Percentiles rank a stretch among this genome's conserved stretches.
Conservation (phyloP, 2,113 vertebrate species). For the Polypterus bichir region DNA sequence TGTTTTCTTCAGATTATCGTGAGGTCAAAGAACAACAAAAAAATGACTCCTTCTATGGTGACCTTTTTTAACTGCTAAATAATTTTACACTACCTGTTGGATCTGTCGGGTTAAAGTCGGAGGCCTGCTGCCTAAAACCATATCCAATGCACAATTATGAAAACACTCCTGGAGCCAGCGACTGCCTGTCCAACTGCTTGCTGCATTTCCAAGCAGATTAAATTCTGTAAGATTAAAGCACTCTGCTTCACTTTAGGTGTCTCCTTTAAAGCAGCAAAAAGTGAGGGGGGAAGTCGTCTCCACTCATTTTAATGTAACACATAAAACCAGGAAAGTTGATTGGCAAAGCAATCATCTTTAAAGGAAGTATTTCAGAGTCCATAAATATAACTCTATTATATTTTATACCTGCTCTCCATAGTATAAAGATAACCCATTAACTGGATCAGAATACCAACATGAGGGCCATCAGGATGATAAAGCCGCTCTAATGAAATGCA, state of each 20-base stretch:
- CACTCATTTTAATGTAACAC: constrained; percentile 28
- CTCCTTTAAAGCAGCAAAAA: constrained; percentile 27
- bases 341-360: constrained; percentile 42
- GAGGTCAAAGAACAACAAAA: neutral
- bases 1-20: neutral
- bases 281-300: constrained; percentile 22
- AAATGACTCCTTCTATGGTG: too few species aligned
- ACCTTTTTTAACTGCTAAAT: too few species aligned
- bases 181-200: constrained; percentile 27
- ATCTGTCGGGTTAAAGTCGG: constrained; percentile 31
- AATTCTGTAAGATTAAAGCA: constrained; percentile 42
- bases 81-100: constrained; percentile 31
- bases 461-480: constrained; percentile 39
- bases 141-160: constrained; percentile 23
- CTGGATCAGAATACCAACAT: constrained; percentile 37
- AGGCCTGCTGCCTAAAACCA: constrained; percentile 23
- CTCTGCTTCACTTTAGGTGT: constrained; percentile 30
- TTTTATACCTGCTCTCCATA: constrained; percentile 27
- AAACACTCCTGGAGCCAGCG: constrained; percentile 26
- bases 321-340: constrained; percentile 38
- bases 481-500: constrained; percentile 43
- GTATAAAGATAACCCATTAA: constrained; percentile 34
- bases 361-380: constrained; percentile 25
- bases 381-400: constrained; percentile 33
- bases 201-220: constrained; percentile 42